These are phyloP conservation scores for Ametastegia equiseti DNA, from an alignment of 2,888 invertebrate genomes.

Conservation along the genomic window DNA sequence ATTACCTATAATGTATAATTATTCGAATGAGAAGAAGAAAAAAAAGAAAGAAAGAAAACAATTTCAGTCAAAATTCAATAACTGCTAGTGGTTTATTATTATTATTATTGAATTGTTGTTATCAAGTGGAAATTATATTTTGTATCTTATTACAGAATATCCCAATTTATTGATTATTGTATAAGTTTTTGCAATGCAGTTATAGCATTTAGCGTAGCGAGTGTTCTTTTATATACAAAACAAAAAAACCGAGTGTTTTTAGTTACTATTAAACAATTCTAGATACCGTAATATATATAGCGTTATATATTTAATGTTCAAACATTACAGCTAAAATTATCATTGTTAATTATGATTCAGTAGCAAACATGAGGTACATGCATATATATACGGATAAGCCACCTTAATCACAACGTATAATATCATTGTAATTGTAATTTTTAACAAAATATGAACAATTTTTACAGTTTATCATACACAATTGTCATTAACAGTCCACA, in stretches of 20 bases:
- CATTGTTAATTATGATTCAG: not conserved
- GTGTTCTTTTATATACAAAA: conserved; percentile 64
- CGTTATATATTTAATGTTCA: conserved; percentile 10
- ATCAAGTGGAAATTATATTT: conserved; percentile 36
- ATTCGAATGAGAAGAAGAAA: not conserved
- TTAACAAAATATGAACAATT: not conserved
- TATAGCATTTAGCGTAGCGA: conserved; percentile 64
- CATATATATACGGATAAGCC: not conserved
- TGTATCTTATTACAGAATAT: conserved; percentile 32
- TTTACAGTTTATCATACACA: conserved; percentile 1
- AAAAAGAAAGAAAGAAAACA: too few relatives aligned
- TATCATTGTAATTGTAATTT: conserved; percentile 31
- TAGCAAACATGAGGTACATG: conserved; percentile 7
- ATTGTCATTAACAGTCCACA: not conserved
- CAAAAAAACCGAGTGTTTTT: conserved; percentile 5
- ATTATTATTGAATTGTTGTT: conserved; percentile 41
- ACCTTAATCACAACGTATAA: not conserved
- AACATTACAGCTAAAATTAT: not conserved
- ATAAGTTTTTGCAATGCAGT: conserved; percentile 59
- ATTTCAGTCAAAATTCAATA: not conserved
- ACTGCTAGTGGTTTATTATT: conserved; percentile 9
- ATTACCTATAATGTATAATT: not conserved
- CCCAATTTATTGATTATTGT: conserved; percentile 45
- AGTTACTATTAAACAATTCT: conserved; percentile 8
- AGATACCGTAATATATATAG: not conserved